A percentile compares a stretch with the other conserved stretches of the same genome.
These are phyloP conservation scores for Gopherus flavomarginatus DNA, from an alignment of 2,113 vertebrate species.

Conservation along the genomic window DNA sequence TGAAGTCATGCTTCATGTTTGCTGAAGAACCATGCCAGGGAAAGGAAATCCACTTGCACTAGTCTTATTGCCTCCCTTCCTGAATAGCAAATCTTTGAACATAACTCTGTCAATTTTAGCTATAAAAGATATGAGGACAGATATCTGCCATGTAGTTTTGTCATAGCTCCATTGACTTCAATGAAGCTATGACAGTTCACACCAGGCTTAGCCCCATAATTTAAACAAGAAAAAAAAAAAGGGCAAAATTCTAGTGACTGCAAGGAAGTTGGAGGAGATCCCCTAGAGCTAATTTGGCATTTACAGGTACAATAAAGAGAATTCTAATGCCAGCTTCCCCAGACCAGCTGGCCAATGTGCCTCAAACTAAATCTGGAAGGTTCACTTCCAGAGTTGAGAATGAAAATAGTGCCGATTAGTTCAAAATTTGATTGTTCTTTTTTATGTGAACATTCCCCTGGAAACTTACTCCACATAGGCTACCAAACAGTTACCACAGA, in stretches of 20 bases:
- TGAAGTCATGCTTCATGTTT: not conserved
- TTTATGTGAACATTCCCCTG: not conserved
- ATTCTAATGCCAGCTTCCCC: not conserved
- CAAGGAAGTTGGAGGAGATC: not conserved
- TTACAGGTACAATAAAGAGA: not conserved
- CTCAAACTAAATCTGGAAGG: not conserved
- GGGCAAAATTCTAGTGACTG: not conserved
- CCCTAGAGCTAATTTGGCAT: not conserved
- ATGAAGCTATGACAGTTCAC: not conserved
- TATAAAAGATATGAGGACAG: not conserved
- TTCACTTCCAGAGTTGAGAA: not conserved
- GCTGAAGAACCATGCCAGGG: not conserved
- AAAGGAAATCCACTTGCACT: not conserved
- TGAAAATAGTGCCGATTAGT: not conserved
- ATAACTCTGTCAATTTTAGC: not conserved
- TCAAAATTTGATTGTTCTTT: not conserved
- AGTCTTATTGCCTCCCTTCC: not conserved
- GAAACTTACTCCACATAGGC: not conserved
- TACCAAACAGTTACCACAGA: not conserved
- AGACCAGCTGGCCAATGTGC: not conserved
- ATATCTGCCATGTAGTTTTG: not conserved
- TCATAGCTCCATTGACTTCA: not conserved
- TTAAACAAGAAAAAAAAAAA: not conserved
- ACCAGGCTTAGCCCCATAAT: not conserved
- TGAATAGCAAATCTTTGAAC: not conserved